A percentile compares a stretch with the other conserved stretches of the same genome.
Evolutionary conservation across 2,888 invertebrate genomes (phyloP).

Genomic region (Ormia ochracea): DNA sequence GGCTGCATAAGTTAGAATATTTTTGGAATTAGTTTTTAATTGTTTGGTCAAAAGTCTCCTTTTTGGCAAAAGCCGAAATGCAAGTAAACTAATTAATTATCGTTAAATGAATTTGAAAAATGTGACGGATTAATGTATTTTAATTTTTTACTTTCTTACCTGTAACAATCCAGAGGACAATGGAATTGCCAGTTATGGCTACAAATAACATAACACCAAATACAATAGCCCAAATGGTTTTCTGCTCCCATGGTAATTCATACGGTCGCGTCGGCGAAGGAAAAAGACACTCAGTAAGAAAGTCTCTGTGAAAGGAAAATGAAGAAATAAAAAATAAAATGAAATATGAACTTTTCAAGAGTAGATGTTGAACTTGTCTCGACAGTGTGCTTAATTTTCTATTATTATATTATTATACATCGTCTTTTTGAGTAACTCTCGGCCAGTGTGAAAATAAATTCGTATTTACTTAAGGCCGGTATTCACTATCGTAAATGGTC

Average conservation of each 20-base stretch:
- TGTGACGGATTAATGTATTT: background rate
- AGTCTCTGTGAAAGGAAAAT: slow-evolving; percentile 77
- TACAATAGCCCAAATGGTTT: slow-evolving; percentile 85
- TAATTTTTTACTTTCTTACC: slow-evolving; percentile 79
- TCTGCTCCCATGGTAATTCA: slow-evolving; percentile 82
- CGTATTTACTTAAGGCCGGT: no score
- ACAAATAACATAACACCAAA: slow-evolving; percentile 87
- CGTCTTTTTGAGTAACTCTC: no score
- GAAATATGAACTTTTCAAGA: background rate
- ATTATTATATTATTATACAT: background rate
- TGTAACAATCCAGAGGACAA: slow-evolving; percentile 95
- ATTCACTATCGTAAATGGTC: no score
- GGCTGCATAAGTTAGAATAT: no score
- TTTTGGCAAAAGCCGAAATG: no score
- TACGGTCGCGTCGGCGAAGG: slow-evolving; percentile 79
- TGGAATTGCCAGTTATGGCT: slow-evolving; percentile 90
- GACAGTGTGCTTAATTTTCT: background rate
- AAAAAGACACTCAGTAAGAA: slow-evolving; percentile 80
- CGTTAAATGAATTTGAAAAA: background rate
- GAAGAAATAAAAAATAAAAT: background rate
- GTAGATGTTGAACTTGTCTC: background rate
- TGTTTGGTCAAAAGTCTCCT: no score
- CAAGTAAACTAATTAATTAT: no score
- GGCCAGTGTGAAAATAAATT: no score
- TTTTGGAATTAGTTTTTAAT: no score